Evolutionary conservation across 1,140 invertebrate species (phyloP).

Genomic region (Drusus annulatus): DNA sequence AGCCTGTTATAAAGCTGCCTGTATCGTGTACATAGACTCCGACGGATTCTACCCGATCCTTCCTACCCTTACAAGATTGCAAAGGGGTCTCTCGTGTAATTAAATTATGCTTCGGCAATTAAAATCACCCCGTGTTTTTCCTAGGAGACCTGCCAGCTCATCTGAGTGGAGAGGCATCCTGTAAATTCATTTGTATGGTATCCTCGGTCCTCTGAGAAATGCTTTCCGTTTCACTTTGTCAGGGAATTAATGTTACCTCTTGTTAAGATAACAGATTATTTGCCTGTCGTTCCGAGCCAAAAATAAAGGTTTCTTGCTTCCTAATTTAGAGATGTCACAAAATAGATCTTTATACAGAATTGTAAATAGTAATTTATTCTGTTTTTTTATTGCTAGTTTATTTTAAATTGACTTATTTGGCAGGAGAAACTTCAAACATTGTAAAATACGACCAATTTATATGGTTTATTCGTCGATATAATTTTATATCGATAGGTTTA

Average conservation of each 20-base stretch:
- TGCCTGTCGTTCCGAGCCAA: not conserved
- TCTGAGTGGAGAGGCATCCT: not conserved
- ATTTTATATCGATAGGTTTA: no score
- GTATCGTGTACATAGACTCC: no score
- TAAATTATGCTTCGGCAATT: constrained; percentile 36
- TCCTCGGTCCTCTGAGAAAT: constrained; percentile 11
- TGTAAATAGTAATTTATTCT: no score
- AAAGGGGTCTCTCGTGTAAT: constrained; percentile 22
- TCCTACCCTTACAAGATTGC: constrained; percentile 9
- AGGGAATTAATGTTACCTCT: constrained; percentile 19
- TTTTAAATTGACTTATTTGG: no score
- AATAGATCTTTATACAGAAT: no score
- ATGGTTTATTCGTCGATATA: no score
- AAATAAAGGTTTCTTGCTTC: not conserved
- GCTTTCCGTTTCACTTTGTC: constrained; percentile 12
- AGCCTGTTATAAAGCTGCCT: no score
- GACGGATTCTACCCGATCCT: no score
- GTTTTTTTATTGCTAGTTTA: no score
- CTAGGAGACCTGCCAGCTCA: constrained; percentile 19
- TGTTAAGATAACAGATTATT: constrained; percentile 34
- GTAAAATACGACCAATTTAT: no score
- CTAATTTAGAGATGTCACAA: no score
- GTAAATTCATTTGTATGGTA: constrained; percentile 30
- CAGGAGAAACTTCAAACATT: no score
- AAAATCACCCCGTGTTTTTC: constrained; percentile 36